Evolutionary conservation across 2,797 vertebrate genomes (phyloP), one percentile per base, ranked within the genome.

Genomic region (Scomberomorus guttatus): DNA sequence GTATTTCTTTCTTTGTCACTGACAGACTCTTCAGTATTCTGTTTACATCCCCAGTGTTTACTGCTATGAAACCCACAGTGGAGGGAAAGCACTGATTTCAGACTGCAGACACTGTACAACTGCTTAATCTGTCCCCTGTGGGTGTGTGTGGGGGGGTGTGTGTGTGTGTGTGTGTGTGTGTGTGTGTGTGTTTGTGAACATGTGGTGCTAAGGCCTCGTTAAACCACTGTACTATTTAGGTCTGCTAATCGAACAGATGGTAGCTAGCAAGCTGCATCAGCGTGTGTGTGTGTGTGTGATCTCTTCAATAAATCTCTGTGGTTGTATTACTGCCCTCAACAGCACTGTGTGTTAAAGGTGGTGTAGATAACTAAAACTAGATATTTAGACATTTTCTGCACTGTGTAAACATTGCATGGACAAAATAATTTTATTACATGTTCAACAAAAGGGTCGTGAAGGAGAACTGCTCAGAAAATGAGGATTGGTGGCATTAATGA

Each of bases 211-310:
- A 91, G 87, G 89, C 80, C 87, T 87, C 72, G 82, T 84, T 92
- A 89, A 93, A 92, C 62, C 80, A 75, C 71, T 87, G 65, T 72
- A 87, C 81, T 90, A 83, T 91, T 88, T 80, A 87, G 82, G 84
- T 88, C 87, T 90, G 77, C 79, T 80, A 82, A 82, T 85, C 66
- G 83, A 87, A 89, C 90, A 93, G 90, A 93, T 93, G 88, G 87
- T 66, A 22, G 63, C 77, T 80, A 74, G 81, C 66, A 67, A 27
- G 69, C 82, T 71, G n/a, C 75, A 79, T 66, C 59, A 39, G 11
- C 44, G 69, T 61, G 8, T 24, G 54, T 69, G 52, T 32, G 37
- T 63, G 44, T 50, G 63, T 20, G 14, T 29, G n/a, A 39, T 55
- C 13, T 25, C 34, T 55, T 39, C 15, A 24, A 18, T 66, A 20